These are phyloP conservation scores for Anabas testudineus DNA, from an alignment of 2,797 vertebrate species.

Conservation along the genomic window DNA sequence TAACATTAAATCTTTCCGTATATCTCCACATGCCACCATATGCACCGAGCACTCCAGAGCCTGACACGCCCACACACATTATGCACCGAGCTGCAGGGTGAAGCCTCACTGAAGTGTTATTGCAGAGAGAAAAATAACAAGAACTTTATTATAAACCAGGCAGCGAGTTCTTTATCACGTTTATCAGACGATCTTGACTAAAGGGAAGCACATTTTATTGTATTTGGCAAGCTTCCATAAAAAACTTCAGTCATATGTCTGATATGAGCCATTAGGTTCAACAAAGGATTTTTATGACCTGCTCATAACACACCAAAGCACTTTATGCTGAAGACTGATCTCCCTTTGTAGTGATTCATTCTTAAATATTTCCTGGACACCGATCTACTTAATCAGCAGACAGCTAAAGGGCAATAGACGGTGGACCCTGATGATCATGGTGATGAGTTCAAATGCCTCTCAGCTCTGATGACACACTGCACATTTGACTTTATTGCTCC, in stretches of 20 bases:
- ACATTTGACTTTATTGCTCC: constrained; percentile 49
- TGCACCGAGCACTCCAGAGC: constrained; percentile 22
- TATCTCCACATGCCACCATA: constrained; percentile 31
- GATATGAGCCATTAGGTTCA: constrained; percentile 43
- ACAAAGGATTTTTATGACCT: constrained; percentile 46
- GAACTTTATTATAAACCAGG: constrained; percentile 2
- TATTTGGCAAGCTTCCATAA: constrained; percentile 35
- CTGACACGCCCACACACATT: constrained; percentile 48
- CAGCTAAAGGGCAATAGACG: constrained; percentile 25
- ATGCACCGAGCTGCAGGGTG: constrained; percentile 22
- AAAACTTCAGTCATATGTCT: constrained; percentile 48
- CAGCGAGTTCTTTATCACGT: background rate
- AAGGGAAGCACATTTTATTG: background rate
- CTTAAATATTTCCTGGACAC: constrained; percentile 55
- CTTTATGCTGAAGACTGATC: constrained; percentile 39
- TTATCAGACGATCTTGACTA: constrained; percentile 8
- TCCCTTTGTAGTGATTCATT: constrained; percentile 56
- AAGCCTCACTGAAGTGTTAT: constrained; percentile 15
- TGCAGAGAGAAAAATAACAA: constrained; percentile 8
- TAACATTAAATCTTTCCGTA: background rate
- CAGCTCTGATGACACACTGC: constrained; percentile 28
- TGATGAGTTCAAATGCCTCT: constrained; percentile 40
- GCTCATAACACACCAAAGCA: constrained; percentile 31
- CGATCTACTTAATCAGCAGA: constrained; percentile 52
- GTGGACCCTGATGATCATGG: constrained; percentile 13